Base-by-base conservation (phyloP, 2,797 vertebrate species). In the Carduelis carduelis region DNA sequence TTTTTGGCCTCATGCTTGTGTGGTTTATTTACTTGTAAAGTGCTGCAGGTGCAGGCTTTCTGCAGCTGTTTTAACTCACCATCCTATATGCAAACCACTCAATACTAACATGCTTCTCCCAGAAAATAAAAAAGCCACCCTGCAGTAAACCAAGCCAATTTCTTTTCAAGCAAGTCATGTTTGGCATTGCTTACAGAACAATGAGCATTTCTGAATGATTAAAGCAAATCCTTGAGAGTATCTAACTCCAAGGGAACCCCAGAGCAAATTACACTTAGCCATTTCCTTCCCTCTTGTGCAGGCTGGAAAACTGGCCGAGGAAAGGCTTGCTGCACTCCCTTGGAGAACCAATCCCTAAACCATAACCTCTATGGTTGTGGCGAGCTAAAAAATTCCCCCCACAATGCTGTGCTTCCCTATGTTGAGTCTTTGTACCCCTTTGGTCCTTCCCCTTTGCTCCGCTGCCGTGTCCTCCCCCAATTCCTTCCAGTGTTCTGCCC, bases 171-270 rank as follows among this genome's bases (percentile, higher is more conserved):
- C 32, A 82, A 60, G 19, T 82, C 3, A 19, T 47, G 11, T 82
- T 46, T 92, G 65, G 32, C 22, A 16, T n/a, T 84, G n/a, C 37
- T 90, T 69, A 79, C 63, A 79, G 63, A 90, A 75, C 39, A 94
- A 30, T 63, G 27, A 87, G 21, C 17, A n/a, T 87, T 90, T 93
- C 55, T 32, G 7, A 86, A 88, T 41, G 7, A 60, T 55, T 86
- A 65, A 74, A 83, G 18, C 23, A 71, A 91, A 22, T 34, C 20
- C n/a, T 44, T 72, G 50, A 66, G 37, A 77, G 9, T 53, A 66
- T 20, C 70, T 52, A 77, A 70, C 43, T 63, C 50, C 52, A 41
- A 32, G 53, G 32, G 57, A 81, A 28, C 32, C 63, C 53, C 61
- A 93, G 53, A 61, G 19, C 46, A 74, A 80, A 89, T 66, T 64